Evolutionary conservation across 2,797 vertebrate genomes (phyloP).

Genomic region (Oceanodroma leucorhoa): DNA sequence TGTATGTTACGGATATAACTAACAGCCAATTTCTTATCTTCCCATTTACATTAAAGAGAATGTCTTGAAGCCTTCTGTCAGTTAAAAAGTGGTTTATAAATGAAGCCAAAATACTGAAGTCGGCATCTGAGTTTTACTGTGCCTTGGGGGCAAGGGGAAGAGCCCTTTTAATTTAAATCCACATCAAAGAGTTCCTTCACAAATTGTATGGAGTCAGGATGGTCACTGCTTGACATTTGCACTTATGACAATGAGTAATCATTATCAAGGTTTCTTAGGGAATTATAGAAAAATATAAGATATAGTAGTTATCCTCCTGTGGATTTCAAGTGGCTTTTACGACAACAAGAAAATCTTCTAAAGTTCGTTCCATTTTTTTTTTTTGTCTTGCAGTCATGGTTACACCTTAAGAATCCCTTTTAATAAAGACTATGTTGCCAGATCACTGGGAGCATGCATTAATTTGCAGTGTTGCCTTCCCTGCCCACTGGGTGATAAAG

Average conservation of each 20-base stretch:
- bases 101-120: background rate
- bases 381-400: background rate
- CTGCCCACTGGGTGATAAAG: background rate
- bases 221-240: background rate
- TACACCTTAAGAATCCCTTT: background rate
- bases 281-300: background rate
- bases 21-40: slow-evolving; percentile 14
- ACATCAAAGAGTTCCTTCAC: background rate
- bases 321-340: background rate
- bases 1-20: background rate
- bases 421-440: rapidly evolving
- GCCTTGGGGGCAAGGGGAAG: background rate
- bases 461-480: background rate
- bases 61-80: background rate
- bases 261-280: background rate
- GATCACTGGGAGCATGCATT: background rate
- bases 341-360: rapidly evolving
- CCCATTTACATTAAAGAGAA: background rate
- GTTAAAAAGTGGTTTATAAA: slow-evolving; percentile 20
- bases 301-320: background rate
- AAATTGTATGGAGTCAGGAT: background rate
- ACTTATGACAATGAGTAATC: background rate
- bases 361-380: rapidly evolving
- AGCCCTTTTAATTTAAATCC: background rate
- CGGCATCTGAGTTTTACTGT: background rate